phyloP scores from a whole-genome alignment of 2,797 vertebrate species.

The Peromyscus nudipes region DNA sequence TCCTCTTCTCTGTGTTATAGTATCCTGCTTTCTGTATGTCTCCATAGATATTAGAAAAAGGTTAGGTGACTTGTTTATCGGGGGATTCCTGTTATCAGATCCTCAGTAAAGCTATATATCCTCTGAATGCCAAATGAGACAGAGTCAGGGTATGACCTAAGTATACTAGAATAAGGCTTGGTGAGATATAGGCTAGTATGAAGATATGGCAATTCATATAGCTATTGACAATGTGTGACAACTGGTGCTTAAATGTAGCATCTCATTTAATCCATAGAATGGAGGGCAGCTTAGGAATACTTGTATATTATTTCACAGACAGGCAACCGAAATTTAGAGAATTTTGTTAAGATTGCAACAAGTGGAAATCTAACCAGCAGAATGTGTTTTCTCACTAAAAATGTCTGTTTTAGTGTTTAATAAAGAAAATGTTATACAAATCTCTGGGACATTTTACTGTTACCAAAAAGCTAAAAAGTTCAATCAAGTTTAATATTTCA shows the following conservation, averaged over 20 bases:
- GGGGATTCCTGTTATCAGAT: background rate
- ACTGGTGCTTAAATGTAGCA: background rate
- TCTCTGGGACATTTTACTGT: background rate
- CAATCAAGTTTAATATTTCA: background rate
- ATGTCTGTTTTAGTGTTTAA: background rate
- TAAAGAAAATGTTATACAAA: background rate
- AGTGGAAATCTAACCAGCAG: background rate
- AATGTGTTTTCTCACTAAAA: background rate
- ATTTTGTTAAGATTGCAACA: background rate
- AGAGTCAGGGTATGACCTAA: fast-evolving
- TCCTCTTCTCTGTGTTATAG: background rate
- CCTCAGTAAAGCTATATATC: background rate
- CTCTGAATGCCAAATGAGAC: background rate
- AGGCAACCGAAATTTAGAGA: background rate
- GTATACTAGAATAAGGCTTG: background rate
- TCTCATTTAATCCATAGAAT: background rate
- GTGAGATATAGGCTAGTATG: background rate
- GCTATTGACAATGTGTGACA: background rate
- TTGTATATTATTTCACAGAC: background rate
- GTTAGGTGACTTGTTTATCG: background rate
- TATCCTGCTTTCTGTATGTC: background rate
- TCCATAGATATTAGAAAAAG: background rate
- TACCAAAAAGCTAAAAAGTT: background rate
- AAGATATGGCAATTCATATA: background rate
- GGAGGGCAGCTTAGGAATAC: background rate